Evolutionary conservation across 1,140 invertebrate species (phyloP), one percentile per base, ranked within the genome.

Genomic region (Antheraea mylitta): DNA sequence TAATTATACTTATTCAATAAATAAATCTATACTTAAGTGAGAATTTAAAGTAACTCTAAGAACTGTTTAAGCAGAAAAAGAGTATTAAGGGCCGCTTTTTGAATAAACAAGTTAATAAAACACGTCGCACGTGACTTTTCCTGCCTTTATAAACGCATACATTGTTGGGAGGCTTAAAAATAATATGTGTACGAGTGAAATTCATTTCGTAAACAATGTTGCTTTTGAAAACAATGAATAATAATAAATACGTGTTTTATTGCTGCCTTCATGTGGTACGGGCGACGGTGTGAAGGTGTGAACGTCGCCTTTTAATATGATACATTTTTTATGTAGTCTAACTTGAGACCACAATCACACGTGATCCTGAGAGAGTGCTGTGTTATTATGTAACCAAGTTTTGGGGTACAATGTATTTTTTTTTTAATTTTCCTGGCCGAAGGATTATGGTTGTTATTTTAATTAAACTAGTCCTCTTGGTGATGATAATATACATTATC

Each of bases 121-220:
- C 45, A 53, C 45, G 45, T 13, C 45, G 45, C 45, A 16, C 45
- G 45, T 53, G 45, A 53, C 45, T 53, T 53, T 16, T 53, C 45
- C 45, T 13, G 45, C 45, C 45, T 53, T 53, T 53, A 53, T 53
- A 53, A 53, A 53, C 45, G 45, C 45, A 13, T 53, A 53, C 45
- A 53, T 13, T 53, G 45, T 53, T 53, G 45, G 13, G 13, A 53
- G 45, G 13, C 45, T 53, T 53, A 16, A 53, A 53, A 53, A 53
- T 53, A 53, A 53, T 53, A 53, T 53, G 11, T 16, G 16, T 53
- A 53, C 45, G 45, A 53, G 45, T 53, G 45, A 53, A 53, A 53
- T 53, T 53, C 45, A 53, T 53, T 53, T 53, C 45, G 45, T 13
- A 53, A 53, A 53, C 45, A 53, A 53, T 53, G 45, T 53, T 53